These are phyloP conservation scores for Ormyrus labotus DNA, from an alignment of 2,888 invertebrate genomes.

Conservation along the genomic window DNA sequence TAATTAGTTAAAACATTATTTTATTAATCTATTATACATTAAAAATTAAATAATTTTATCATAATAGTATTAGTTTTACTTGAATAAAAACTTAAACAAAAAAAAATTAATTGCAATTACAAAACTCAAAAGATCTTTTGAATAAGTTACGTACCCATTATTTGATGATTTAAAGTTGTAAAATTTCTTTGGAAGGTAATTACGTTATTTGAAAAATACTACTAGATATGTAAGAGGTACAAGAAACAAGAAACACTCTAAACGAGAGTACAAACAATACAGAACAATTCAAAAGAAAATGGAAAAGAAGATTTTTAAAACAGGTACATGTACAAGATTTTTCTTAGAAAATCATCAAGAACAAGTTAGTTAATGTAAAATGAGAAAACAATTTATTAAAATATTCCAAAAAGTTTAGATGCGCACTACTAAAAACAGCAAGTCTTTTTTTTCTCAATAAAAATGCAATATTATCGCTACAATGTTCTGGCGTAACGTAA, in stretches of 20 bases:
- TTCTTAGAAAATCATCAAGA: background rate
- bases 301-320: background rate
- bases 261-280: too few species aligned
- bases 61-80: too few species aligned
- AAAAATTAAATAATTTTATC: too few species aligned
- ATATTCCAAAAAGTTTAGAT: background rate
- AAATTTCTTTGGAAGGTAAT: conserved; percentile 23
- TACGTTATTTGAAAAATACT: conserved; percentile 12
- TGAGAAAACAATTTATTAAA: background rate
- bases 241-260: background rate
- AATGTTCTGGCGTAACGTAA: background rate
- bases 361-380: conserved; percentile 6
- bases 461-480: background rate
- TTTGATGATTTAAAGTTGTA: conserved; percentile 33
- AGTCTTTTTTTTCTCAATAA: background rate
- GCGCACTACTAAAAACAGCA: background rate
- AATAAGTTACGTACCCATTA: conserved; percentile 42
- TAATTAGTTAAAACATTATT: too few species aligned
- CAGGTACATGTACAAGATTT: conserved; percentile 6
- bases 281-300: too few species aligned
- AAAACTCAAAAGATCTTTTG: background rate
- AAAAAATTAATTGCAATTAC: background rate
- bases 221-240: background rate
- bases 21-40: too few species aligned
- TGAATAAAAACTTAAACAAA: too few species aligned